Evolutionary conservation across 2,797 vertebrate species (phyloP).

Genomic region (Hoplostethus mediterraneus): DNA sequence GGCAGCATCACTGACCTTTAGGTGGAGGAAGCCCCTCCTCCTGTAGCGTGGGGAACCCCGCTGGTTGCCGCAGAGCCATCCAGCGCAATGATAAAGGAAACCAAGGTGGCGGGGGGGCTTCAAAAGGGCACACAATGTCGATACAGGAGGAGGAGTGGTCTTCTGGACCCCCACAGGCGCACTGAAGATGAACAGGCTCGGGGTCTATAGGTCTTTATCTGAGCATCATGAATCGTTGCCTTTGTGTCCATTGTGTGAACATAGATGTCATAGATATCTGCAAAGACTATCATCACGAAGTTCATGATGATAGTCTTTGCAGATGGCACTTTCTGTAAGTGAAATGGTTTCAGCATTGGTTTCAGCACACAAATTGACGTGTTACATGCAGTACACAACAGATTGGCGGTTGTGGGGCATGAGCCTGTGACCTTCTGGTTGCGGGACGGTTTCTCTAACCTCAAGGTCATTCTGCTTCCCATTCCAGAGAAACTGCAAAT

Average conservation of each 20-base stretch:
- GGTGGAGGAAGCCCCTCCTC: constrained; percentile 75
- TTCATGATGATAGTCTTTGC: constrained; percentile 49
- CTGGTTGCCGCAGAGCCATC: constrained; percentile 72
- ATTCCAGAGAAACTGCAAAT: not conserved
- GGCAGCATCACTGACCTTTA: constrained; percentile 81
- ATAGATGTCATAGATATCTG: constrained; percentile 51
- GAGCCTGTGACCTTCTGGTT: no score
- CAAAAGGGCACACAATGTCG: constrained; percentile 83
- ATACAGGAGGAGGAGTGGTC: constrained; percentile 80
- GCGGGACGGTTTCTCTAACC: constrained; percentile 17
- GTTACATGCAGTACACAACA: not conserved
- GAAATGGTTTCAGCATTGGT: constrained; percentile 14
- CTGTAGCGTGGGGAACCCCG: constrained; percentile 73
- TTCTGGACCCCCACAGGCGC: constrained; percentile 70
- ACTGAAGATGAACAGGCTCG: constrained; percentile 70
- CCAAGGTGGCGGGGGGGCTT: constrained; percentile 70
- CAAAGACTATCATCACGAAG: constrained; percentile 47
- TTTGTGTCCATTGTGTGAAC: constrained; percentile 71
- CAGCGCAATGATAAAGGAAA: constrained; percentile 78
- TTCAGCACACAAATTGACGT: not conserved
- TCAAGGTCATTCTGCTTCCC: not conserved
- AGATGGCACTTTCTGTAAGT: constrained; percentile 47
- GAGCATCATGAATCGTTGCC: constrained; percentile 63
- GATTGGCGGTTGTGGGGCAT: no score
- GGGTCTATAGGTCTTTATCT: constrained; percentile 63